Evolutionary conservation across 92 coral and sea anemone genomes (phyloP).

Genomic region (Ricordea florida): DNA sequence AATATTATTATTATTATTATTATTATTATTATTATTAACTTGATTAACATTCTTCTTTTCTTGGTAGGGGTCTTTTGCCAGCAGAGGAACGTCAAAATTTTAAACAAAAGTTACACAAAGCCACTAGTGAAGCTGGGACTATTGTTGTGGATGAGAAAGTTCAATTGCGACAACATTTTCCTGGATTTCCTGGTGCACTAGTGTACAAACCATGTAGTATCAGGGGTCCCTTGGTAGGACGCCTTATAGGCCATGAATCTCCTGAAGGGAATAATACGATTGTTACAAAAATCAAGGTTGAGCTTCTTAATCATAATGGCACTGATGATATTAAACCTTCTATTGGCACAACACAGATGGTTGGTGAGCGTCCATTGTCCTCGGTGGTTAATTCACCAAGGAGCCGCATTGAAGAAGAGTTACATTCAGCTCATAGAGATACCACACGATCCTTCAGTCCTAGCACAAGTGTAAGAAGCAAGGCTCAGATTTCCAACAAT

Average conservation of each 20-base stretch:
- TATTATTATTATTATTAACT: not conserved
- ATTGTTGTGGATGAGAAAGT: constrained; percentile 79
- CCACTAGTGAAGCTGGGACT: constrained; percentile 58
- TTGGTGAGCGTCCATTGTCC: not conserved
- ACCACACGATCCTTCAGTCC: constrained; percentile 63
- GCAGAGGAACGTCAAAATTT: constrained; percentile 87
- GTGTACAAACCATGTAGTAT: constrained; percentile 75
- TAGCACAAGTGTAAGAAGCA: constrained; percentile 61
- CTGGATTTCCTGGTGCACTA: constrained; percentile 92
- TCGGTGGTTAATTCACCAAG: not conserved
- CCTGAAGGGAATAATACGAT: constrained; percentile 59
- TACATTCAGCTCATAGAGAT: constrained; percentile 4
- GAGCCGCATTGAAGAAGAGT: constrained; percentile 17
- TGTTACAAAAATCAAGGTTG: constrained; percentile 78
- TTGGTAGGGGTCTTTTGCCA: constrained; percentile 83
- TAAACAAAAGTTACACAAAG: constrained; percentile 80
- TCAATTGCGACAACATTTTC: constrained; percentile 78
- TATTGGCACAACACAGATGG: not conserved
- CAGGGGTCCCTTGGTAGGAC: constrained; percentile 77
- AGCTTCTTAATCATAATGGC: constrained; percentile 22
- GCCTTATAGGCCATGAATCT: constrained; percentile 75
- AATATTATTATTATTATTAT: no score
- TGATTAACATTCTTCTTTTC: not conserved
- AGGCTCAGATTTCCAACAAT: constrained; percentile 9
- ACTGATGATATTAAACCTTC: not conserved